Evolutionary conservation across 2,797 vertebrate genomes (phyloP).

Genomic region (Octomys mimax): DNA sequence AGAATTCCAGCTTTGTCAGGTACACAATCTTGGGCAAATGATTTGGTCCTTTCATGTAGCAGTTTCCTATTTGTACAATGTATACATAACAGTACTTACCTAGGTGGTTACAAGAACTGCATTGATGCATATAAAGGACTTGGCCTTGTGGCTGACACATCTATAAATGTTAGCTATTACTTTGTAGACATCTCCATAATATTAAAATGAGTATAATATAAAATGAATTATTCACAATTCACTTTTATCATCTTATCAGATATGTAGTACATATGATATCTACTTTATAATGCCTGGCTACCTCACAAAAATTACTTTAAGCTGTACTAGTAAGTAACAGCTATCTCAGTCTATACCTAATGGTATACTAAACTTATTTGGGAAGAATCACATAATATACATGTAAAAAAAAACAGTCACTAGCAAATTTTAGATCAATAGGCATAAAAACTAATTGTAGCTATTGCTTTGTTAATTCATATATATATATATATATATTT

Average conservation of each 20-base stretch:
- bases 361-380: slow-evolving; percentile 12
- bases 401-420: not conserved
- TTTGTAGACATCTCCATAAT: slow-evolving; percentile 44
- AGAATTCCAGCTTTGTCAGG: slow-evolving; percentile 38
- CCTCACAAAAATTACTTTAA: slow-evolving; percentile 57
- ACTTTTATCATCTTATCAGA: slow-evolving; percentile 2
- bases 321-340: not conserved
- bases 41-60: not conserved
- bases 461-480: slow-evolving; percentile 3
- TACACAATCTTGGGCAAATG: not conserved
- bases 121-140: slow-evolving; percentile 18
- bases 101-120: not conserved
- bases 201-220: slow-evolving; percentile 53
- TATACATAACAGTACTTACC: not conserved
- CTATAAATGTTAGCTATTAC: slow-evolving; percentile 34
- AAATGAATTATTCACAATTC: slow-evolving; percentile 33
- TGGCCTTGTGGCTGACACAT: not conserved
- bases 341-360: slow-evolving; percentile 45
- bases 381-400: not conserved
- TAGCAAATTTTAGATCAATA: slow-evolving; percentile 32
- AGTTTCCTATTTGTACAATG: slow-evolving; percentile 34
- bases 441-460: not conserved
- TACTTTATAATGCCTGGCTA: slow-evolving; percentile 20
- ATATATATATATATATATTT: not conserved
- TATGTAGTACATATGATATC: not conserved